Evolutionary conservation across 2,888 invertebrate genomes (phyloP).

Genomic region (Xylocampa areola): DNA sequence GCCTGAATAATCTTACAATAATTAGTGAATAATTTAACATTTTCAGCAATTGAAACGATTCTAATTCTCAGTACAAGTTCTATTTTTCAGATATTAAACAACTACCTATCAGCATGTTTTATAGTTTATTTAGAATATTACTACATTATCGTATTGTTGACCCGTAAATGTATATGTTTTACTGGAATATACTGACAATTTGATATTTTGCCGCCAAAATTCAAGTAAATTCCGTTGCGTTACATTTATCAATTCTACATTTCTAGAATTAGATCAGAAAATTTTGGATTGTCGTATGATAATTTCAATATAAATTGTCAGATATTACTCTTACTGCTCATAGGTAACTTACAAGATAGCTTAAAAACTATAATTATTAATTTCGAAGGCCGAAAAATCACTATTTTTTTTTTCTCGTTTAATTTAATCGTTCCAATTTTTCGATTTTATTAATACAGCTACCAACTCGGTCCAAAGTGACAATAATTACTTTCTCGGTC

Average conservation of each 20-base stretch:
- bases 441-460: conserved; percentile 59
- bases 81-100: conserved; percentile 29
- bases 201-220: neutral
- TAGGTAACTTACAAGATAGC: conserved; percentile 37
- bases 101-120: conserved; percentile 20
- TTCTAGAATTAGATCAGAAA: too few relatives aligned
- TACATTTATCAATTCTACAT: too few relatives aligned
- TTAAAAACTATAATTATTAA: conserved; percentile 48
- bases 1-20: conserved; percentile 7
- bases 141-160: conserved; percentile 47
- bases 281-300: too few relatives aligned
- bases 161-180: conserved; percentile 50
- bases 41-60: conserved; percentile 25
- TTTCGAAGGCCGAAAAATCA: conserved; percentile 71
- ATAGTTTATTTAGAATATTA: conserved; percentile 54
- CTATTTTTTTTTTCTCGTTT: conserved; percentile 55
- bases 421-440: conserved; percentile 66
- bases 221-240: neutral
- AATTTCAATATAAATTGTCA: conserved; percentile 31
- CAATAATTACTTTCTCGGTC: conserved; percentile 42
- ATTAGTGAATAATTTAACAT: conserved; percentile 15
- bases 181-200: conserved; percentile 32
- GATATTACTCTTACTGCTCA: conserved; percentile 7
- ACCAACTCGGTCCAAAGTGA: conserved; percentile 30
- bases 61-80: conserved; percentile 32